Base-by-base conservation (phyloP, 2,797 vertebrate species). In the Sorex maritimensis region DNA sequence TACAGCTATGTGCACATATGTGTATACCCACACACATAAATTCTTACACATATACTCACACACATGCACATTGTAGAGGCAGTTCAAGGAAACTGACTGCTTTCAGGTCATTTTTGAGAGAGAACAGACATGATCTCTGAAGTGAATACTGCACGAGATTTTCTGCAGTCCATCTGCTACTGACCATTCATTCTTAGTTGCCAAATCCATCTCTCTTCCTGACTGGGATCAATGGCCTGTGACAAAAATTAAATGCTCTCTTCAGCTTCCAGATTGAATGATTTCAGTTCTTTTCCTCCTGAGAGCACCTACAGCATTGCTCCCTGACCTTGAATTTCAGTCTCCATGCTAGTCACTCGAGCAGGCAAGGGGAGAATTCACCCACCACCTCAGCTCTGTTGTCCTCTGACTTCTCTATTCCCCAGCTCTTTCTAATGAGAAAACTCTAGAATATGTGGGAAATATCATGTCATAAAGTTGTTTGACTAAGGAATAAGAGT, bases 361-460 rank as follows among this genome's bases (percentile, higher is more conserved):
- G 23, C n/a, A 83, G 61, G 30, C 41, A 24, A 5, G 10, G 19
- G 77, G 6, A 38, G 17, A n/a, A 23, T 15, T 23, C 0, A 0
- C 23, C 15, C 2, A 0, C 34, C 3, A 0, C 24, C 38, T 21
- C 2, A 0, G 12, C 23, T 6, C 14, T 44, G 6, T 65, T 2
- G 9, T 55, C 26, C 41, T 55, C 38, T 23, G 21, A 8, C 2
- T 28, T n/a, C 17, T 26, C 2, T n/a, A 1, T 10, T 34, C 28
- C 12, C 23, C 1, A 12, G 3, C 0, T 7, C 14, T 19, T 58
- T 14, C 17, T 11, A 2, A 10, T 21, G 6, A 24, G 10, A 13
- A 8, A 4, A 26, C 4, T 4, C 58, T 61, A 61, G 5, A 61
- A 6, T 10, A 34, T 2, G 1, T 0, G 41, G 26, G 26, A 19